A percentile compares a stretch with the other conserved stretches of the same genome.
phyloP scores from a whole-genome alignment of 1,140 invertebrate species.

The Drosophila lacertosa region DNA sequence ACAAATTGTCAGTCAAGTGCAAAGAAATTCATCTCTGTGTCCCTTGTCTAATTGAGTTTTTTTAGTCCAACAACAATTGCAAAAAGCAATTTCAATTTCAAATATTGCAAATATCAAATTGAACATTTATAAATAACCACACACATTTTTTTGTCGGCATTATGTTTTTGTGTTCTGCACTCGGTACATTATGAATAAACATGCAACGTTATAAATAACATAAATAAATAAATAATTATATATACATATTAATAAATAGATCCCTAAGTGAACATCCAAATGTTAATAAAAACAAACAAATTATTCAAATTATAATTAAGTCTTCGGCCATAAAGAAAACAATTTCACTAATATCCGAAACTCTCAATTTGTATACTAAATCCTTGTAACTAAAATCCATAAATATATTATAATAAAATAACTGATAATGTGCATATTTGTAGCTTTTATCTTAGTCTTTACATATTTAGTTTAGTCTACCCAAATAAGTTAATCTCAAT shows the following conservation, averaged over 20 bases:
- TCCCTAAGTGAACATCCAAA: constrained; percentile 39
- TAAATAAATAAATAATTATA: constrained; percentile 41
- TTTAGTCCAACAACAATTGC: constrained; percentile 11
- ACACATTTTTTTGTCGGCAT: constrained; percentile 67
- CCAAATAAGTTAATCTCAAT: constrained; percentile 52
- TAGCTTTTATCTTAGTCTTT: constrained; percentile 50
- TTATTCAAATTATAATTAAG: constrained; percentile 24
- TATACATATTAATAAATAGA: constrained; percentile 43
- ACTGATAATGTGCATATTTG: constrained; percentile 28
- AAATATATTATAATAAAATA: constrained; percentile 20
- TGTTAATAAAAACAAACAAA: constrained; percentile 34
- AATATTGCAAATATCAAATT: constrained; percentile 33
- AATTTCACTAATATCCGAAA: neutral
- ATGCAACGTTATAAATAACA: constrained; percentile 51
- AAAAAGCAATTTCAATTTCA: constrained; percentile 31
- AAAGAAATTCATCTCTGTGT: constrained; percentile 43
- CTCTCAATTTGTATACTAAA: constrained; percentile 38
- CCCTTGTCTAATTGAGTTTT: constrained; percentile 33
- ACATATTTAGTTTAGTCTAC: constrained; percentile 52
- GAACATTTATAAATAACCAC: constrained; percentile 72
- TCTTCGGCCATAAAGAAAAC: constrained; percentile 10
- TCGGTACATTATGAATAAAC: constrained; percentile 54
- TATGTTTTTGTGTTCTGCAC: constrained; percentile 73
- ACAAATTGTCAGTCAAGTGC: constrained; percentile 43
- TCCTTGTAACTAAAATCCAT: constrained; percentile 62